These are phyloP conservation scores for Dasypolia templi DNA, from an alignment of 2,888 invertebrate genomes.

Conservation along the genomic window DNA sequence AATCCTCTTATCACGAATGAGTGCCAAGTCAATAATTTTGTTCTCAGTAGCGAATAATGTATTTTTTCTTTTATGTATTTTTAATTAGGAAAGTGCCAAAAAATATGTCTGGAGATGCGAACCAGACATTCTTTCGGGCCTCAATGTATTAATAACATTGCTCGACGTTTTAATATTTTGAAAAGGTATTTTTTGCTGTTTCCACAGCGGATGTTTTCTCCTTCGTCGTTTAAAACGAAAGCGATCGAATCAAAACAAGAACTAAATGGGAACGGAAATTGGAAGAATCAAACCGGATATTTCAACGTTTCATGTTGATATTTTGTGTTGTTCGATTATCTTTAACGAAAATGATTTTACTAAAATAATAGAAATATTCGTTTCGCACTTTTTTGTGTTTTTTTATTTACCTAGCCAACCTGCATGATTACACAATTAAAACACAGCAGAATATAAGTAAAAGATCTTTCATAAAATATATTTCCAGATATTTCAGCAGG, in stretches of 20 bases:
- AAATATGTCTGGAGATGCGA: not conserved
- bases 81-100: constrained; percentile 20
- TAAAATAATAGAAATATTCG: not conserved
- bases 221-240: constrained; percentile 7
- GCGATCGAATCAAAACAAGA: constrained; percentile 42
- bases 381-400: not conserved
- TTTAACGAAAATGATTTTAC: not conserved
- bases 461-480: too few relatives aligned
- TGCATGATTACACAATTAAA: not conserved
- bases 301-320: constrained; percentile 38
- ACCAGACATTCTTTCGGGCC: not conserved
- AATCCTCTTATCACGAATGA: constrained; percentile 59
- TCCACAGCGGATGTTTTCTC: not conserved
- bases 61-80: constrained; percentile 20
- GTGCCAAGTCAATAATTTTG: constrained; percentile 59
- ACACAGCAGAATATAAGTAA: not conserved
- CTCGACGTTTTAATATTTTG: constrained; percentile 4
- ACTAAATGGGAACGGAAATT: constrained; percentile 53
- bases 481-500: not conserved
- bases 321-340: constrained; percentile 29
- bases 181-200: constrained; percentile 23
- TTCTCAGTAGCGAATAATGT: constrained; percentile 26
- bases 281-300: constrained; percentile 36
- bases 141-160: constrained; percentile 1
- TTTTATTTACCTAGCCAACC: not conserved